Base-by-base conservation (phyloP, 2,113 vertebrate species). In the Oxyura jamaicensis region DNA sequence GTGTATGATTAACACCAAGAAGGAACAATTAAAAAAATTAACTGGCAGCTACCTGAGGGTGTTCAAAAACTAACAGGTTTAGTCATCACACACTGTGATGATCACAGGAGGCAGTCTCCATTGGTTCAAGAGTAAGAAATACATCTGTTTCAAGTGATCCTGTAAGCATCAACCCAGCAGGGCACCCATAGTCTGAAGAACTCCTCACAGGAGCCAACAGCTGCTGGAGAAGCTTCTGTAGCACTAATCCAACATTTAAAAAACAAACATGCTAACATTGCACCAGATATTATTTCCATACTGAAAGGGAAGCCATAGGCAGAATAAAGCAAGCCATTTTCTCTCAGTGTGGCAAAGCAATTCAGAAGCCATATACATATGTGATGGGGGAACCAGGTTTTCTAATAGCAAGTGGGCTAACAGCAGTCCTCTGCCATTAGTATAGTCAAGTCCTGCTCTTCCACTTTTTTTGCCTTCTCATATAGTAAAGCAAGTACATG, bases 141-240 rank as follows among this genome's bases (percentile, higher is more conserved):
- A 75, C 28, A 59, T 84, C 74, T 44, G 69, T 12, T 33, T 60
- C 15, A 39, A 48, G 17, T 26, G 55, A 69, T 69, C 77, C 53
- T 46, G 62, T 23, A 74, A 62, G 65, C 23, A 20, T 12, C 23
- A 74, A 8, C n/a, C 13, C 2, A 9, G 36, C 44, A 35, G 39
- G 9, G 42, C 68, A 53, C 35, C 17, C 50, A 36, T 35, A 59
- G 53, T 10, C 25, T 50, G 19, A 73, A 26, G 19, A 50, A 33
- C 18, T 73, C 35, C 29, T 44, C 0, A 0, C 1, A 42, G 15
- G 20, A 66, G 2, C 13, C 46, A 89, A 69, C 17, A 81, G 50
- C 50, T 87, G 23, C 46, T 59, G 36, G 15, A 91, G 21, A 71
- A 19, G 10, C 12, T 71, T 84, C 42, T 76, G 48, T 26, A 76